A percentile compares a stretch with the other conserved stretches of the same genome.
Conservation (phyloP, 2,888 invertebrate genomes). For the Cylindroiulus punctatus region DNA sequence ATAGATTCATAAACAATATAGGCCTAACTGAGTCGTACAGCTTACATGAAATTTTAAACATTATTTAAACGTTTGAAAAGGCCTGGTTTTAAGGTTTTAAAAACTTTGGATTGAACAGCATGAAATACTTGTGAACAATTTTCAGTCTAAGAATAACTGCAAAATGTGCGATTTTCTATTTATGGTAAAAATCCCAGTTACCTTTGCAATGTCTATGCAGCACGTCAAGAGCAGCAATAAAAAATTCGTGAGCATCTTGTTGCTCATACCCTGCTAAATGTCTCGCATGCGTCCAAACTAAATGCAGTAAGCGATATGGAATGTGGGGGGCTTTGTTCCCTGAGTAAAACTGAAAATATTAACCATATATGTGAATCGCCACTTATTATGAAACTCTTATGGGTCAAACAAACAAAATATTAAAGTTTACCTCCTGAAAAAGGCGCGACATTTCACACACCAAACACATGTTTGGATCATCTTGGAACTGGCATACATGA, state of each 20-base stretch:
- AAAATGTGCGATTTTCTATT: no score
- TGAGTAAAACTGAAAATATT: constrained; percentile 83
- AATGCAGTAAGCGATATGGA: constrained; percentile 86
- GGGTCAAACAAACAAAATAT: not conserved
- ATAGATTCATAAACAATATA: no score
- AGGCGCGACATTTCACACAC: constrained; percentile 95
- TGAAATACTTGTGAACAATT: no score
- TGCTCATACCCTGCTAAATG: constrained; percentile 96
- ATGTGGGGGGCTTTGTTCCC: constrained; percentile 88
- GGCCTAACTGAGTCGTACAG: no score
- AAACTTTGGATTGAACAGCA: no score
- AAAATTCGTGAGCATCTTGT: constrained; percentile 99
- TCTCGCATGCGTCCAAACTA: constrained; percentile 96
- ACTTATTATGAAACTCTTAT: not conserved
- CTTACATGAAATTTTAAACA: no score
- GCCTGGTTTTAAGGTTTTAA: no score
- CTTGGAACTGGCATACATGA: constrained; percentile 79
- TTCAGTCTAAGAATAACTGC: no score
- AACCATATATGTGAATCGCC: not conserved
- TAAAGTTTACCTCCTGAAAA: constrained; percentile 80
- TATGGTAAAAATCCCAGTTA: no score
- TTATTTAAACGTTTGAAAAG: no score
- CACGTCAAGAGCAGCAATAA: constrained; percentile 93
- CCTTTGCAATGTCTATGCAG: constrained; percentile 83
- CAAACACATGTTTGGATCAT: constrained; percentile 81